phyloP scores from a whole-genome alignment of 2,113 vertebrate species.

The Pagrus major region DNA sequence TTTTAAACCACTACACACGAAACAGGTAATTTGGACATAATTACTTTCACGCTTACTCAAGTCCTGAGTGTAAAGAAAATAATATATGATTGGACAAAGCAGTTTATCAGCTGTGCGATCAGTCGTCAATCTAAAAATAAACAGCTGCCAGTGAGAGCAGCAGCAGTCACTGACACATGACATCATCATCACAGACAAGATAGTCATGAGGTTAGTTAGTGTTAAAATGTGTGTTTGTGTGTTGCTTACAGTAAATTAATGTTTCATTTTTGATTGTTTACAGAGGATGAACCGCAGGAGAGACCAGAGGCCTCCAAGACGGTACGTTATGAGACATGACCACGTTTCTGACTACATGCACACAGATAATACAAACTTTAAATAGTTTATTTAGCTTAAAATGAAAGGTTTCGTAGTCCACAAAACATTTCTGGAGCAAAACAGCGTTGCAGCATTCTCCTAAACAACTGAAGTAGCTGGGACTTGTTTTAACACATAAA shows the following conservation, averaged over 20 bases:
- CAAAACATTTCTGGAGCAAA: too few species aligned
- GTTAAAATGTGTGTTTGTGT: background rate
- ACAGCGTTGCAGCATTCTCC: too few species aligned
- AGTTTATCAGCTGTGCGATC: background rate
- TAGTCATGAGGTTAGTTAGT: constrained; percentile 6
- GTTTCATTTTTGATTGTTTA: constrained; percentile 32
- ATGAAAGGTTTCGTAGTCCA: too few species aligned
- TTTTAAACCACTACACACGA: background rate
- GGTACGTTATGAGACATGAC: constrained; percentile 53
- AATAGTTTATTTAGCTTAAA: too few species aligned
- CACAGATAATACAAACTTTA: background rate
- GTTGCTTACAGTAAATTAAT: background rate
- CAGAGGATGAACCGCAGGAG: constrained; percentile 73
- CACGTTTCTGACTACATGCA: background rate
- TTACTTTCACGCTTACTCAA: background rate
- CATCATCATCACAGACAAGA: constrained; percentile 29
- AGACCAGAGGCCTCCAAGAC: constrained; percentile 39
- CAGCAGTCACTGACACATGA: background rate
- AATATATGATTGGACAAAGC: background rate
- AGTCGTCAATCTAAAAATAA: constrained; percentile 10
- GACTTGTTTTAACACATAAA: too few species aligned
- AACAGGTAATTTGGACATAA: background rate
- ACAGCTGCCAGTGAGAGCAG: background rate
- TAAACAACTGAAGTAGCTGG: too few species aligned
- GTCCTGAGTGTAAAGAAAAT: background rate